Conservation (phyloP, 2,113 vertebrate genomes). For the Amphilophus citrinellus region DNA sequence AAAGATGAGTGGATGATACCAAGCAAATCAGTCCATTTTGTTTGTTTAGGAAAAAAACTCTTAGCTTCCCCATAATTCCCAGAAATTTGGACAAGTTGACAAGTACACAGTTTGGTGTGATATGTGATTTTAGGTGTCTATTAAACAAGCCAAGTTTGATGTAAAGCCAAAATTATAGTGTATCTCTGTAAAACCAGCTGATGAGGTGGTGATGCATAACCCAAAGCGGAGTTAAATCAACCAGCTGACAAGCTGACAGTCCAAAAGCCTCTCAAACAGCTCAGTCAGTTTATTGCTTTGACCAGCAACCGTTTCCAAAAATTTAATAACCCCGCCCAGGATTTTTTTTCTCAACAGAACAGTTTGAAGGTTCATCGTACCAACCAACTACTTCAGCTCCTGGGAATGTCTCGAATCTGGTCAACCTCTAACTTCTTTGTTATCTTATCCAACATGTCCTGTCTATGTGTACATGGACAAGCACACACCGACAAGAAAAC, state of each 20-base stretch:
- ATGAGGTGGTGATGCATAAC: neutral
- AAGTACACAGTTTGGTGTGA: neutral
- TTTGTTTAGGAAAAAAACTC: neutral
- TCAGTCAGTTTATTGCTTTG: constrained; percentile 48
- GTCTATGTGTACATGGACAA: neutral
- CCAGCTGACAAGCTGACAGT: neutral
- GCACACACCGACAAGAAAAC: neutral
- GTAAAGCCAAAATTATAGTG: neutral
- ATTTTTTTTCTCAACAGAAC: neutral
- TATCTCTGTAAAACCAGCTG: constrained; percentile 11
- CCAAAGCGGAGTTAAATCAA: constrained; percentile 4
- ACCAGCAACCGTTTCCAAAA: neutral
- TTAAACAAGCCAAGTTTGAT: neutral
- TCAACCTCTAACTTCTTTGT: neutral
- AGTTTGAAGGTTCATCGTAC: neutral
- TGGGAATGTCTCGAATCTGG: constrained; percentile 5
- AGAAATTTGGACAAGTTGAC: neutral
- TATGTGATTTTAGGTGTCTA: neutral
- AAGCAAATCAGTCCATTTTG: neutral
- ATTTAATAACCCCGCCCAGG: neutral
- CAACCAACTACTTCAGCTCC: neutral
- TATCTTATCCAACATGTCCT: neutral
- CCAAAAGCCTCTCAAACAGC: neutral
- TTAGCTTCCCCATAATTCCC: neutral
- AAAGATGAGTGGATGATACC: neutral